phyloP scores from a whole-genome alignment of 2,797 vertebrate genomes.

The Philypnodon macrostomus region DNA sequence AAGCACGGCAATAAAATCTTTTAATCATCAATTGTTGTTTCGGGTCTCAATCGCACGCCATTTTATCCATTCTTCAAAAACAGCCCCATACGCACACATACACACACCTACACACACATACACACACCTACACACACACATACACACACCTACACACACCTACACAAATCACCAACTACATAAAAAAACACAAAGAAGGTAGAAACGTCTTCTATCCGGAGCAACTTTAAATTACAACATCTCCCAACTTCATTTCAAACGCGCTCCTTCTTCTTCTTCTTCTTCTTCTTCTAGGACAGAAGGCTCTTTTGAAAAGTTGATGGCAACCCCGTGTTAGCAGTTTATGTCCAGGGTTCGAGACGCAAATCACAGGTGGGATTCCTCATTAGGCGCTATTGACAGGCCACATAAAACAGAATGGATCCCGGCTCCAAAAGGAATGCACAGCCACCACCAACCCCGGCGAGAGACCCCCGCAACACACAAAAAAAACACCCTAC shows the following conservation, averaged over 20 bases:
- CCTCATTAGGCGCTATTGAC: conserved; percentile 80
- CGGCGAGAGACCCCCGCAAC: conserved; percentile 5
- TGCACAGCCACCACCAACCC: conserved; percentile 55
- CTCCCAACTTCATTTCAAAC: conserved; percentile 69
- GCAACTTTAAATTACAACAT: conserved; percentile 67
- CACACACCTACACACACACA: conserved; percentile 25
- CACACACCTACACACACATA: conserved; percentile 15
- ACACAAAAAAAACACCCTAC: too few species aligned
- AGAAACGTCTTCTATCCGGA: conserved; percentile 46
- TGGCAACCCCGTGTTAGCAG: conserved; percentile 64
- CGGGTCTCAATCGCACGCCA: conserved; percentile 55
- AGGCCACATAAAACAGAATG: conserved; percentile 78
- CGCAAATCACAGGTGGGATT: conserved; percentile 76
- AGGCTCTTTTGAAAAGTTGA: conserved; percentile 72
- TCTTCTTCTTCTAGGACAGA: conserved; percentile 51
- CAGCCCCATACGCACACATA: too few species aligned
- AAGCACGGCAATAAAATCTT: conserved; percentile 62
- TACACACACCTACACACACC: conserved; percentile 15
- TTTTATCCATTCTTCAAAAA: conserved; percentile 38
- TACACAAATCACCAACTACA: conserved; percentile 35
- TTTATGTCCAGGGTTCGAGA: conserved; percentile 62
- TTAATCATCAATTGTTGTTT: conserved; percentile 74
- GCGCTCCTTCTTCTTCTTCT: too few species aligned
- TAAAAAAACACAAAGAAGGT: conserved; percentile 47
- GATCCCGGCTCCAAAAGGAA: conserved; percentile 45